Conservation (phyloP, 2,888 invertebrate genomes). For the Ochropleura leucogaster region DNA sequence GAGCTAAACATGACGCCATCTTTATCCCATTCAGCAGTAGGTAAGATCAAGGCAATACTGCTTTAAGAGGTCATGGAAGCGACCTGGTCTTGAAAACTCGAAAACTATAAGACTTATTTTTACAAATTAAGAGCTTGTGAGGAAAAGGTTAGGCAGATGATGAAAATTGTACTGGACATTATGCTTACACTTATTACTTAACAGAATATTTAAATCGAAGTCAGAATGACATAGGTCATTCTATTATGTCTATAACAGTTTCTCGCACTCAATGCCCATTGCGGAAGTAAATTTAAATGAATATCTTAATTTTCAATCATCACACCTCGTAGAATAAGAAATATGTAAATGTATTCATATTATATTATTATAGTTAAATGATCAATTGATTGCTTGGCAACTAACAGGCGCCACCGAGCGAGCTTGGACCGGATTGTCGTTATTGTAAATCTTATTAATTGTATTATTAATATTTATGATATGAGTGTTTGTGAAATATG, state of each 20-base stretch:
- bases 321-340: constrained; percentile 45
- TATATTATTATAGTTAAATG: constrained; percentile 50
- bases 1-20: not conserved
- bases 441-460: constrained; percentile 65
- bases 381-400: constrained; percentile 51
- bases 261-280: constrained; percentile 24
- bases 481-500: constrained; percentile 41
- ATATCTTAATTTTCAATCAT: constrained; percentile 60
- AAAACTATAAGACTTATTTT: not conserved
- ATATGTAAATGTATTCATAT: constrained; percentile 67
- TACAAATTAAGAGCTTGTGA: not conserved
- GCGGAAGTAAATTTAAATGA: constrained; percentile 46
- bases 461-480: constrained; percentile 61
- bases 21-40: not conserved
- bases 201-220: constrained; percentile 4
- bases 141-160: not conserved
- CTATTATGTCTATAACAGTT: not conserved
- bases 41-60: too few species aligned
- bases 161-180: not conserved
- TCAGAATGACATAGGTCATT: not conserved
- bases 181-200: not conserved
- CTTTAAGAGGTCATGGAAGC: not conserved
- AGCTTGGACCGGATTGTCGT: constrained; percentile 51
- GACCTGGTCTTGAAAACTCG: not conserved
- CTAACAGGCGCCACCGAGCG: constrained; percentile 63